Base-by-base conservation (phyloP, 30 jellyfish, hydroid and myxozoan species). In the Phacellophora camtschatica region DNA sequence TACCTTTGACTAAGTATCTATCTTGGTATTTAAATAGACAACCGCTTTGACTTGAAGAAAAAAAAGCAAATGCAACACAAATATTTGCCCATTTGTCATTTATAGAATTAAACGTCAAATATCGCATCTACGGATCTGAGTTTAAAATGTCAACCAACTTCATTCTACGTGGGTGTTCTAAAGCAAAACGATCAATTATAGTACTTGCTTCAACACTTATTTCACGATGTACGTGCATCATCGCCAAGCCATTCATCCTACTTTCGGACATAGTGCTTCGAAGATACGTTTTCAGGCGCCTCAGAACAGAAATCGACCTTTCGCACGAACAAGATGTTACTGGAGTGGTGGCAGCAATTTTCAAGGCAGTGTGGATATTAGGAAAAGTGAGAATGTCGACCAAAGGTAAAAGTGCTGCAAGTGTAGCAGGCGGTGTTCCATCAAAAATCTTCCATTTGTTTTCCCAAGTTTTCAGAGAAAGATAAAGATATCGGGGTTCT, bases 271-370 rank as follows among this genome's bases (percentile, higher is more conserved):
- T 67, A 10, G 82, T 68, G 58, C 39, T 81, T 16, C 92, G 80
- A 13, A 39, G 20, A 68, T 81, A 35, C n/a, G 83, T 57, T 50
- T 69, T 81, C 37, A 81, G 30, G 22, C 82, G 77, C 34, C 90
- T 41, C 45, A 81, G 23, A 19, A 79, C 65, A 35, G 66, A 81
- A 13, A 81, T 43, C 20, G 63, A 67, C 29, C 90, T 51, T 69
- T 84, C 95, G 75, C 95, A 83, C 32, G 59, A 41, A 41, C 95
- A 83, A 18, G 94, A 11, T 6, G 95, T 83, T 2, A 83, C 77
- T 20, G 95, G 94, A 30, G 53, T 71, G 20, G 94, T 57, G 15
- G 93, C 94, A 15, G 56, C 33, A 8, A 74, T 84, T 22, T 50
- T 31, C 50, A 84, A 27, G 11, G 78, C 88, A 42, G 55, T 68